Base-by-base conservation (phyloP, 2,113 vertebrate species). In the Pseudorectes ferrugineus region DNA sequence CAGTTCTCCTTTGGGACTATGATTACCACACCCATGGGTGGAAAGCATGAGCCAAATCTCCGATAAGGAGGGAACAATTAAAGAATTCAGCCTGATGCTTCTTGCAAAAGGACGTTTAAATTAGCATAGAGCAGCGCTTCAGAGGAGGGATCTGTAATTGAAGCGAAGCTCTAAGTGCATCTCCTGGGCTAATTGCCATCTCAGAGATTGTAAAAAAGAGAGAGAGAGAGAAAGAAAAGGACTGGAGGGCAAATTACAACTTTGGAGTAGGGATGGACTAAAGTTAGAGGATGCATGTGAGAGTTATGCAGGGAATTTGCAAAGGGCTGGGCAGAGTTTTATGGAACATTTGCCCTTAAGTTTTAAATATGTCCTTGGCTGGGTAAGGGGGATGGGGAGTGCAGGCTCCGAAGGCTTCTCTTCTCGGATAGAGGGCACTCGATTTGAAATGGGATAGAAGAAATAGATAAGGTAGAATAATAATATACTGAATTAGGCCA, bases 281-380 rank as follows among this genome's bases (percentile, higher is more conserved):
- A 86, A 82, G 85, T 35, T 68, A 88, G 88, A 59, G 73, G 95
- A 95, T 93, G 67, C 61, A 90, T 86, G 91, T 33, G 40, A 18
- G 61, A 97, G 96, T 91, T 97, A 97, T 92, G 93, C 92, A 35
- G 96, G 75, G 96, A 96, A 96, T 96, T 96, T 91, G 87, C 51
- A 45, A 74, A 78, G 89, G 90, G 54, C 46, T 85, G 95, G 90
- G 92, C 89, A 86, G 49, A 4, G 70, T 83, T 97, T 96, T 97
- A 97, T 96, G 92, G 92, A 96, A 91, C 95, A 71, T 92, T 96
- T 93, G 93, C 93, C 94, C 96, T 97, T 91, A 96, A 97, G 93
- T 97, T 97, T 97, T 96, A 97, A 97, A 94, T 95, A 93, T 42
- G 78, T 85, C 88, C 92, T 51, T 77, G 90, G 75, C 38, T 38